These are phyloP conservation scores for Amblyteles armatorius DNA, from an alignment of 2,888 invertebrate genomes.

Conservation along the genomic window DNA sequence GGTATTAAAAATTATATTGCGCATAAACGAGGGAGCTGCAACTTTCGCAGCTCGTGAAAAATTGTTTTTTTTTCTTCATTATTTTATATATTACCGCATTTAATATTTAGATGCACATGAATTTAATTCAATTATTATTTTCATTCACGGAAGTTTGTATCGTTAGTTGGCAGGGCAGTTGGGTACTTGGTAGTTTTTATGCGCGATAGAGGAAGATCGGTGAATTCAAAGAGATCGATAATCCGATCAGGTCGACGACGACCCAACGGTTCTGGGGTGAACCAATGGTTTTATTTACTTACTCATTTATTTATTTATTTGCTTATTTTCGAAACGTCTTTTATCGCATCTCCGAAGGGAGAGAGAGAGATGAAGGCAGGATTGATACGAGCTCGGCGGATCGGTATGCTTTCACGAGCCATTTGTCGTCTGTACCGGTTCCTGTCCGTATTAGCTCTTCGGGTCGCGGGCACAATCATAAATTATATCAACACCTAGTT, in stretches of 20 bases:
- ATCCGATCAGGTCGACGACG: slow-evolving; percentile 20
- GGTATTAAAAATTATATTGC: slow-evolving; percentile 65
- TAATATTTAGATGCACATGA: slow-evolving; percentile 26
- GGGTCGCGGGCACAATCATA: slow-evolving; percentile 74
- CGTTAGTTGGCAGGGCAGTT: background rate
- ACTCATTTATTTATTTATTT: slow-evolving; percentile 25
- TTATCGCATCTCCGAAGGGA: slow-evolving; percentile 21
- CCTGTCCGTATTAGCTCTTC: slow-evolving; percentile 64
- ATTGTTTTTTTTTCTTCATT: slow-evolving; percentile 28
- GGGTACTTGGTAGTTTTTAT: background rate
- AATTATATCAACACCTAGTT: slow-evolving; percentile 82
- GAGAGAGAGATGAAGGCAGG: background rate
- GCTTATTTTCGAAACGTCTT: slow-evolving; percentile 3
- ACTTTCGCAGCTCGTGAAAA: slow-evolving; percentile 55
- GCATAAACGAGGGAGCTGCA: slow-evolving; percentile 46
- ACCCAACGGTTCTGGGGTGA: slow-evolving; percentile 22
- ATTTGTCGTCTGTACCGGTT: slow-evolving; percentile 68
- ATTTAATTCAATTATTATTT: slow-evolving; percentile 40
- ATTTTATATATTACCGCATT: slow-evolving; percentile 25
- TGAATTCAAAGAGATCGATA: background rate
- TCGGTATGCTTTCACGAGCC: slow-evolving; percentile 63
- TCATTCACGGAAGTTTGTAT: slow-evolving; percentile 2
- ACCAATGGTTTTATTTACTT: slow-evolving; percentile 34
- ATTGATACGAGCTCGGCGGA: slow-evolving; percentile 51
- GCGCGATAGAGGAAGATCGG: background rate